Evolutionary conservation across 2,113 vertebrate species (phyloP).

Genomic region (Ahaetulla prasina): DNA sequence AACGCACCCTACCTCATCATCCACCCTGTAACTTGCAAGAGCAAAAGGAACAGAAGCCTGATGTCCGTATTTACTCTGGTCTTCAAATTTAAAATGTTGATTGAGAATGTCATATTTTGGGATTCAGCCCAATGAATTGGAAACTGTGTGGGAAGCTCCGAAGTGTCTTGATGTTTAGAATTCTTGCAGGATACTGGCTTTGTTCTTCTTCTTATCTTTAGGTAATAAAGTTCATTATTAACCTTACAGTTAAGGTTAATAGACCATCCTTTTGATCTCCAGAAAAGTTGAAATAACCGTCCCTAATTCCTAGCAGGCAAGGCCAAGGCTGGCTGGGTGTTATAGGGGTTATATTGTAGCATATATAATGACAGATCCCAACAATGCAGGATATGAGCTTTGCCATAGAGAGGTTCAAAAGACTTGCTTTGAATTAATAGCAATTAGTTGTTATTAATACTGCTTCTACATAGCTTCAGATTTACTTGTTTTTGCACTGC

Average conservation of each 20-base stretch:
- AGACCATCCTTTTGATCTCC: neutral
- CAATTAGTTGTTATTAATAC: neutral
- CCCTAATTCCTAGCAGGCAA: neutral
- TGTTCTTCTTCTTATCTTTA: neutral
- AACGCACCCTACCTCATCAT: neutral
- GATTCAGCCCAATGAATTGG: neutral
- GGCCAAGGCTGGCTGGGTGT: neutral
- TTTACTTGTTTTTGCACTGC: neutral
- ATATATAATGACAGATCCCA: neutral
- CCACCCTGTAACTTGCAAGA: neutral
- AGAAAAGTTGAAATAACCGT: neutral
- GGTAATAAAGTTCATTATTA: neutral
- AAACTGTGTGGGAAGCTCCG: neutral
- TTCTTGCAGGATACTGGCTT: neutral
- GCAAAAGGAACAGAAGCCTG: neutral
- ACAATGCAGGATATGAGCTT: neutral
- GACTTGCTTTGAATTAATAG: neutral
- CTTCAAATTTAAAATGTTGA: neutral
- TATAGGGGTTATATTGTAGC: neutral
- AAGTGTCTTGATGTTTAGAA: neutral
- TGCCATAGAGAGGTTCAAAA: neutral
- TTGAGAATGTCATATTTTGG: neutral
- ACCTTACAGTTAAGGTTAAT: neutral
- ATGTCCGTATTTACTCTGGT: no score
- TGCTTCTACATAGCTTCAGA: neutral